A percentile compares a stretch with the other conserved stretches of the same genome.
phyloP scores from a whole-genome alignment of 2,113 vertebrate genomes.

The Mastomys natalensis region DNA sequence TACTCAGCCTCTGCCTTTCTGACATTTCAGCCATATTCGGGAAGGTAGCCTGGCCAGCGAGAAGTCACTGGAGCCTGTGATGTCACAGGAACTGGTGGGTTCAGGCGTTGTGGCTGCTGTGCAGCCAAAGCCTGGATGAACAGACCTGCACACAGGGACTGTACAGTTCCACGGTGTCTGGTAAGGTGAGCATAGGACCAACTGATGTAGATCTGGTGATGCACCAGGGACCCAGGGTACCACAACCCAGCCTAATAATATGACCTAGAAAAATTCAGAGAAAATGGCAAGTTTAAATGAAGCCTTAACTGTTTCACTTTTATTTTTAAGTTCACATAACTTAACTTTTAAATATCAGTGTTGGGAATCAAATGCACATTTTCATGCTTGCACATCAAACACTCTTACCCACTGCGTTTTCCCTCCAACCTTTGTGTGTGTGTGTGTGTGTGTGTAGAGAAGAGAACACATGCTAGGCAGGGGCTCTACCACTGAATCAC shows the following conservation, averaged over 20 bases:
- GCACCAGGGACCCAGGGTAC: background rate
- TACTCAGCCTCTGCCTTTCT: background rate
- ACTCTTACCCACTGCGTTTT: background rate
- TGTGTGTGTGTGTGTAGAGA: background rate
- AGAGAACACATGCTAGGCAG: background rate
- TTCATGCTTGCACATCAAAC: background rate
- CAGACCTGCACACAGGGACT: background rate
- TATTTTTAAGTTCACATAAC: background rate
- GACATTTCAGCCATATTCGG: background rate
- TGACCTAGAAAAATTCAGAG: rapidly evolving
- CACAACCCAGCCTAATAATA: rapidly evolving
- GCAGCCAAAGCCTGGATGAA: background rate
- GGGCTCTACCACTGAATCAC: no score
- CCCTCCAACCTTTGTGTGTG: background rate
- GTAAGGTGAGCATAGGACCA: background rate
- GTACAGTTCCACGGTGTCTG: background rate
- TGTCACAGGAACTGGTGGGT: no score
- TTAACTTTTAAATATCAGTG: background rate
- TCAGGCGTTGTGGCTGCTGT: no score
- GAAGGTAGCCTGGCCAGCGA: background rate
- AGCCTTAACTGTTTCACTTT: background rate
- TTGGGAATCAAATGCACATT: background rate
- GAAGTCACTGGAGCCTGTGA: background rate
- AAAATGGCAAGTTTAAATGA: background rate
- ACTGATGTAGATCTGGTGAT: background rate